phyloP scores from a whole-genome alignment of 2,797 vertebrate species.

The Halcyon leucocephala region DNA sequence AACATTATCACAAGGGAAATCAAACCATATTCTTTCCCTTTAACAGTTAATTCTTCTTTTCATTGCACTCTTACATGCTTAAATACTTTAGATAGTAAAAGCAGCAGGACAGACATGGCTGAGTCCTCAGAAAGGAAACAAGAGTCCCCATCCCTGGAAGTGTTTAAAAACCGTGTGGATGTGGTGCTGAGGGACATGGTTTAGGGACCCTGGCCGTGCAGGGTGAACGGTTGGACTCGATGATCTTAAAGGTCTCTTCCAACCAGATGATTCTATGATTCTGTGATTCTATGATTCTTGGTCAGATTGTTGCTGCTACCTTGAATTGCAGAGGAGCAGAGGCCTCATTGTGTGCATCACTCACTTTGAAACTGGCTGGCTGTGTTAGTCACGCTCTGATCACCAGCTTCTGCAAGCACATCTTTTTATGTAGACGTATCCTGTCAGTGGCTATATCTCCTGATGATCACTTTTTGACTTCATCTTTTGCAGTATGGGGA shows the following conservation, averaged over 20 bases:
- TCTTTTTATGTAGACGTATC: neutral
- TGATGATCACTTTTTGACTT: neutral
- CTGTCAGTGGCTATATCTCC: neutral
- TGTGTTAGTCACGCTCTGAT: neutral
- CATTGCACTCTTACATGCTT: neutral
- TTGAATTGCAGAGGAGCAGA: neutral
- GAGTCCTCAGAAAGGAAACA: neutral
- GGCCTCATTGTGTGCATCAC: neutral
- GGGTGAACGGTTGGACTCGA: too few species aligned
- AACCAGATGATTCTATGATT: too few species aligned
- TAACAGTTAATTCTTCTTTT: neutral
- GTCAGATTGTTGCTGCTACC: neutral
- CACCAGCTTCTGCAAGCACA: neutral
- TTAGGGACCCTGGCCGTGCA: too few species aligned
- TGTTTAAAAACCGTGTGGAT: too few species aligned
- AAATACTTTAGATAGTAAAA: neutral
- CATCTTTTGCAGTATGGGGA: neutral
- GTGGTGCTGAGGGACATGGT: too few species aligned
- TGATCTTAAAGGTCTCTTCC: too few species aligned
- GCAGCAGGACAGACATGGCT: neutral
- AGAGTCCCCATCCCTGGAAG: too few species aligned
- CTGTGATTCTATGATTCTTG: neutral
- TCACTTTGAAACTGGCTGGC: neutral
- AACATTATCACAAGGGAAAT: neutral
- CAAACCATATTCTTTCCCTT: neutral